phyloP scores from a whole-genome alignment of 92 coral and sea anemone genomes.

The Actinostola sp. region DNA sequence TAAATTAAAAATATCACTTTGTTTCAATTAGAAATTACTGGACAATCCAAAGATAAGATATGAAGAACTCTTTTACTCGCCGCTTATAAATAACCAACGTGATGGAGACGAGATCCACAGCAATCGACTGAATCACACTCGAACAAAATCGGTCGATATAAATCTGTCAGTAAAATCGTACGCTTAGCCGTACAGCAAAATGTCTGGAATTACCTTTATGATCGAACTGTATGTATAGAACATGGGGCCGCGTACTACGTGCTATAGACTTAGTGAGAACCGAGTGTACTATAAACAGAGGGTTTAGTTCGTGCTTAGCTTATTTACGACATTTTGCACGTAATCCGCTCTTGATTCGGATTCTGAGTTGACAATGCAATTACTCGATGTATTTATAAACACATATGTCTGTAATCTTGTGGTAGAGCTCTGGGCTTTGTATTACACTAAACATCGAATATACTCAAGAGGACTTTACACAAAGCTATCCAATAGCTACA shows the following conservation, averaged over 20 bases:
- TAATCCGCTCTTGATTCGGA: too few relatives aligned
- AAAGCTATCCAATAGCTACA: neutral
- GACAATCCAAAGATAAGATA: too few relatives aligned
- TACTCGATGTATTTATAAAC: neutral
- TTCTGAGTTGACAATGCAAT: too few relatives aligned
- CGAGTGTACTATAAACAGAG: neutral
- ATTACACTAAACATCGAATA: neutral
- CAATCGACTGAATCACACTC: neutral
- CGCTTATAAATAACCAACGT: too few relatives aligned
- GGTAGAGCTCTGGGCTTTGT: neutral
- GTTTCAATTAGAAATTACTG: too few relatives aligned
- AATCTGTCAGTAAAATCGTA: neutral
- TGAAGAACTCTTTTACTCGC: too few relatives aligned
- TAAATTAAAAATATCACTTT: too few relatives aligned
- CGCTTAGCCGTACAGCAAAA: neutral
- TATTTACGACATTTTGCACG: neutral
- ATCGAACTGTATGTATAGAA: neutral
- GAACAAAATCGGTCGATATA: neutral
- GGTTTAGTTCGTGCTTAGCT: neutral
- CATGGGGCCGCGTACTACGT: too few relatives aligned
- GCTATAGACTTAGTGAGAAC: neutral
- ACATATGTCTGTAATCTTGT: neutral
- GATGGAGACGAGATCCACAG: neutral
- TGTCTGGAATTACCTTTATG: neutral
- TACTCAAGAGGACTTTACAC: slow-evolving; percentile 1